Evolutionary conservation across 2,888 invertebrate species (phyloP).

Genomic region (Trichogramma evanescens): DNA sequence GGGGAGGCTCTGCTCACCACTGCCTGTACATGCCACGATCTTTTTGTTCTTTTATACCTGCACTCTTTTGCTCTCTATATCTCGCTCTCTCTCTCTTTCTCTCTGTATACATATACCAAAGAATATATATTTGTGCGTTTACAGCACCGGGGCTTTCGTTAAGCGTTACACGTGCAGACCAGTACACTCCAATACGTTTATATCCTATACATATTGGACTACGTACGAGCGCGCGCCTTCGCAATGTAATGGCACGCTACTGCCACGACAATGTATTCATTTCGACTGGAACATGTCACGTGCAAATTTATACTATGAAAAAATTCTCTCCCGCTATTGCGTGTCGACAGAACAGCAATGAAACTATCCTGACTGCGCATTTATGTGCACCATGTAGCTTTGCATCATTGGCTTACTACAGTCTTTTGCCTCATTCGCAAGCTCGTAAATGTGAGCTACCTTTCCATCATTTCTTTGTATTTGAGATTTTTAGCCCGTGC

Average conservation of each 20-base stretch:
- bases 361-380: not conserved
- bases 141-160: too few relatives aligned
- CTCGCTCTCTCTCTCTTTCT: not conserved
- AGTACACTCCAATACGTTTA: too few relatives aligned
- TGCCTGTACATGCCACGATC: constrained; percentile 18
- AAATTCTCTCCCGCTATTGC: not conserved
- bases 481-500: not conserved
- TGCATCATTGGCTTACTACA: constrained; percentile 8
- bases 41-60: constrained; percentile 2
- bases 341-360: not conserved
- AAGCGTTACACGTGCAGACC: too few relatives aligned
- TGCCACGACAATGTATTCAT: constrained; percentile 19
- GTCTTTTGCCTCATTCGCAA: not conserved
- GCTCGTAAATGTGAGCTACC: constrained; percentile 14
- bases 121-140: too few relatives aligned
- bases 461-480: constrained; percentile 1
- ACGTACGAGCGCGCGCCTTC: not conserved
- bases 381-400: constrained; percentile 6
- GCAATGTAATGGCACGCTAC: constrained; percentile 18
- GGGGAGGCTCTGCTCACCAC: constrained; percentile 19
- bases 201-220: too few relatives aligned
- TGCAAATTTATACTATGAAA: constrained; percentile 17
- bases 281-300: constrained; percentile 19
- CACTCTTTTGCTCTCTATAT: not conserved
- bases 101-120: too few relatives aligned